Evolutionary conservation across 2,797 vertebrate species (phyloP), one percentile per base, ranked within the genome.

Genomic region (Sciaenops ocellatus): DNA sequence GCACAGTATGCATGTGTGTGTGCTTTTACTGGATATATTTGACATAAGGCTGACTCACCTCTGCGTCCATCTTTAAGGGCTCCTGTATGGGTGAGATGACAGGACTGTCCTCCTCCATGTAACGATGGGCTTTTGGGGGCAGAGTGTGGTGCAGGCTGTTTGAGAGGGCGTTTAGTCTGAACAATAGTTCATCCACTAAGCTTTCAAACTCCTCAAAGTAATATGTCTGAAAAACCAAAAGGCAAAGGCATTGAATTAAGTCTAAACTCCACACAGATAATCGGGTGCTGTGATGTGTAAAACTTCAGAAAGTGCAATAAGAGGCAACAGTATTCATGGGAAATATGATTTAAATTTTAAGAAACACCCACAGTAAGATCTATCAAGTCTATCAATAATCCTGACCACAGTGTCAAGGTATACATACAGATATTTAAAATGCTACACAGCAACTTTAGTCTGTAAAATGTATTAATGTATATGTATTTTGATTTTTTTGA

Each of bases 131-230:
- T 74, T 83, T 81, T 3, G 63, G 62, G 0, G 88, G 87, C 28
- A 85, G 75, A n/a, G 87, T 89, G 72, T 78, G 84, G 26, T 92
- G 90, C 24, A 93, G 82, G 71, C 84, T 92, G 61, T 93, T 61
- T 0, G 94, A 95, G 56, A 97, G 88, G 18, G 85, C 55, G 30
- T 89, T 84, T 3, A 97, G 91, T 83, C 91, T 94, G 84, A 94
- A 87, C 84, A 97, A 41, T 8, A 97, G 91, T 55, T 97, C 96
- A 69, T 97, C 96, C 18, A 97, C 69, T 26, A 96, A 85, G 28
- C 87, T 89, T 83, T 96, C 94, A 93, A 95, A 95, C 80, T 97
- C 96, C 66, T 96, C 95, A 54, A 97, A 88, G 81, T 91, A 90
- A 63, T 94, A 93, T 16, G 61, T 93, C 97, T 97, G 87, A 77